phyloP scores from a whole-genome alignment of 2,113 vertebrate genomes.

The Mustela nigripes region DNA sequence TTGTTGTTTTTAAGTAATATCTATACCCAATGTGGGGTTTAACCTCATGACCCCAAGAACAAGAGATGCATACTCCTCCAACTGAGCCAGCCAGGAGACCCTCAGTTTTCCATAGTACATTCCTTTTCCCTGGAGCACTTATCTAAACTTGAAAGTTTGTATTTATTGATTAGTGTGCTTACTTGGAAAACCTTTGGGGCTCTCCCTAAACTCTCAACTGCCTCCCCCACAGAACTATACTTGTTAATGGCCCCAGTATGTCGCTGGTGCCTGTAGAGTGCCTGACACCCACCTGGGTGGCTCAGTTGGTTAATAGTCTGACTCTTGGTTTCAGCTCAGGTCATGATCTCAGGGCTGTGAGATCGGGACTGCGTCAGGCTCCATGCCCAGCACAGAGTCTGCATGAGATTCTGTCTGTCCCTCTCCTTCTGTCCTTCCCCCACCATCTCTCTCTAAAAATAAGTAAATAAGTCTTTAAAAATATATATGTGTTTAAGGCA shows the following conservation, averaged over 20 bases:
- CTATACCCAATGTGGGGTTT: neutral
- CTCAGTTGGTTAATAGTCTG: neutral
- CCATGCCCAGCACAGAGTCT: neutral
- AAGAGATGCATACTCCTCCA: neutral
- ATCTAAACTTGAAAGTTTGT: neutral
- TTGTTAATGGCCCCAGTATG: neutral
- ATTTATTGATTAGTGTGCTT: neutral
- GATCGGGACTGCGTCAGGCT: neutral
- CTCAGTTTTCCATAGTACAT: neutral
- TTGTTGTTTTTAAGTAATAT: neutral
- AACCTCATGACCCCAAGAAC: neutral
- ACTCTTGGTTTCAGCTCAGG: neutral
- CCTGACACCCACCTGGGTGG: neutral
- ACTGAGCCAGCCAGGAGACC: neutral
- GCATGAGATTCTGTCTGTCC: neutral
- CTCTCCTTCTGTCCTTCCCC: neutral
- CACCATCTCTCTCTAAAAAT: neutral
- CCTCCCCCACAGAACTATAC: neutral
- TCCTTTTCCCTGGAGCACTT: neutral
- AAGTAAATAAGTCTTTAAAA: neutral
- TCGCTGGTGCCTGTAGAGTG: neutral
- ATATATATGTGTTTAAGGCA: neutral
- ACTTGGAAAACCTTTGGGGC: neutral
- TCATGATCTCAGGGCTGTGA: neutral
- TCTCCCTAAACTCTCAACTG: neutral